phyloP scores from a whole-genome alignment of 2,888 invertebrate genomes.

The Nemapogon koenigi region DNA sequence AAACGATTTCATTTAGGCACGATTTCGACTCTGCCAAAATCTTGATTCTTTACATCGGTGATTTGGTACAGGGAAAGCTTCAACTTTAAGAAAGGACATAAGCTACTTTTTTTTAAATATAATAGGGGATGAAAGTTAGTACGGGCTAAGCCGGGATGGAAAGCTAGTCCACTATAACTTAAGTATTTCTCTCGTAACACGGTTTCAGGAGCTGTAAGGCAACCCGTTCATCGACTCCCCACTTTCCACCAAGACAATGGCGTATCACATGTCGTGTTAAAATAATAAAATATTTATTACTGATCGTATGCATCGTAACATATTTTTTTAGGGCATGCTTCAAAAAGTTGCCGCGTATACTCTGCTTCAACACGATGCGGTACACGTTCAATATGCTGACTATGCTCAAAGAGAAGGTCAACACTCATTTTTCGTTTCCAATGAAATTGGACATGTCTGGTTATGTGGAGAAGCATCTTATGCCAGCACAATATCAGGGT shows the following conservation, averaged over 20 bases:
- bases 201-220: too few relatives aligned
- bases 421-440: conserved; percentile 96
- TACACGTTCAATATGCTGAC: conserved; percentile 98
- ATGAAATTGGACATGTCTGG: conserved; percentile 92
- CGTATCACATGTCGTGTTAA: not conserved
- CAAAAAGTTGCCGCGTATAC: conserved; percentile 89
- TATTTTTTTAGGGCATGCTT: conserved; percentile 79
- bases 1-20: too few relatives aligned
- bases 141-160: too few relatives aligned
- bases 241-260: not conserved
- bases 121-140: too few relatives aligned
- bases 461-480: conserved; percentile 91
- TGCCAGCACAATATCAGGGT: conserved; percentile 88
- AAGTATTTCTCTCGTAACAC: too few relatives aligned
- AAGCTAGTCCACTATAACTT: too few relatives aligned
- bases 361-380: conserved; percentile 97
- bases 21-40: too few relatives aligned
- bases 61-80: too few relatives aligned
- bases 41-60: too few relatives aligned
- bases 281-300: not conserved
- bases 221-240: too few relatives aligned
- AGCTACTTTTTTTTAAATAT: too few relatives aligned
- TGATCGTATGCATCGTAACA: not conserved
- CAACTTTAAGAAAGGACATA: too few relatives aligned
- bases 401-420: conserved; percentile 96